phyloP scores from a whole-genome alignment of 1,140 invertebrate species.

The Tetraneura akinire region DNA sequence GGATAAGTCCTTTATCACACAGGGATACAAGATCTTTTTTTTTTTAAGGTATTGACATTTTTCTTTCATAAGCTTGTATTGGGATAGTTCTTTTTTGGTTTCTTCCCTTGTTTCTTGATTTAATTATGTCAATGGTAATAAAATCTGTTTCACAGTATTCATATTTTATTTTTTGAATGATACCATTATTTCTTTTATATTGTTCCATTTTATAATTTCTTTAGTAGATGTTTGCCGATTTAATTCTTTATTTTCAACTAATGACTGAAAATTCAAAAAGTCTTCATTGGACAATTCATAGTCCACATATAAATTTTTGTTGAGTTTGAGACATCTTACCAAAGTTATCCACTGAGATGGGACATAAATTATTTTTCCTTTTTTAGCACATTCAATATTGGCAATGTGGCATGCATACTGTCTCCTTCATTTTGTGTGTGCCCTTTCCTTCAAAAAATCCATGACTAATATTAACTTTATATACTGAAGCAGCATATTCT shows the following conservation, averaged over 20 bases:
- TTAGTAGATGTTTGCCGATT: background rate
- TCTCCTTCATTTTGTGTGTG: constrained; percentile 11
- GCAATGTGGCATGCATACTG: background rate
- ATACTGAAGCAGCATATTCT: too few relatives aligned
- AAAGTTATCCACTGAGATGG: background rate
- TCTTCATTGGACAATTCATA: constrained; percentile 17
- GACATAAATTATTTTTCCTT: background rate
- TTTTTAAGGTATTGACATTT: too few relatives aligned
- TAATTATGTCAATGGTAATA: background rate
- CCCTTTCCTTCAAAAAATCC: constrained; percentile 7
- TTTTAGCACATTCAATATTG: constrained; percentile 9
- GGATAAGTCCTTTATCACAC: background rate
- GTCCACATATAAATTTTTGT: background rate
- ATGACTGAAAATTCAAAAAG: background rate
- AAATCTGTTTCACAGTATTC: background rate
- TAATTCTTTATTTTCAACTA: background rate
- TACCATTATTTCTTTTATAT: constrained; percentile 1
- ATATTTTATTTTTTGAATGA: background rate
- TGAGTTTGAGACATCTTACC: constrained; percentile 49
- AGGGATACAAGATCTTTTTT: too few relatives aligned
- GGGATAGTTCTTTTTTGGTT: background rate
- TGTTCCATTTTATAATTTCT: background rate
- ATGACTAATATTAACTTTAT: constrained; percentile 1
- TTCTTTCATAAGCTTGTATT: too few relatives aligned
- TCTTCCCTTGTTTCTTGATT: background rate